phyloP scores from a whole-genome alignment of 2,888 invertebrate species.

The Ellobium chinense region DNA sequence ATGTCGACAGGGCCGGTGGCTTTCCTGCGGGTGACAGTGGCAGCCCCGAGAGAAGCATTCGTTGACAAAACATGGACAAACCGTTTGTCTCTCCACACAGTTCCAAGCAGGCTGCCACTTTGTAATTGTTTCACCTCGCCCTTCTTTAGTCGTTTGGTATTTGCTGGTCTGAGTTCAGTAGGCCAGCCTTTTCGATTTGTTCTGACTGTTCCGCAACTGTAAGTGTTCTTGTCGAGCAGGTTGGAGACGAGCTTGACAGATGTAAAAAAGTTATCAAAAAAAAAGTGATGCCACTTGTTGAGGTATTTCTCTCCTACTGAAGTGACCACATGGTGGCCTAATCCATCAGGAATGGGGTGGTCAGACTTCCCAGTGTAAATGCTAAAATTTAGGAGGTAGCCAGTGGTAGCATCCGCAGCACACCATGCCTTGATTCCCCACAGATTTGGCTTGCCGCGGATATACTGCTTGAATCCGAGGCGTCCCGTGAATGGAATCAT shows the following conservation, averaged over 20 bases:
- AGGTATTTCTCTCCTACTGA: not conserved
- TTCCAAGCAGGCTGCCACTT: slow-evolving; percentile 33
- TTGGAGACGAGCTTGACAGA: not conserved
- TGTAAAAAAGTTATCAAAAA: slow-evolving; percentile 34
- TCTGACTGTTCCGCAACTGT: slow-evolving; percentile 39
- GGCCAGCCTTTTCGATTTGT: slow-evolving; percentile 44
- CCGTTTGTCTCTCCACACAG: slow-evolving; percentile 42
- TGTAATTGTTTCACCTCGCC: slow-evolving; percentile 12
- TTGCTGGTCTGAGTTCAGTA: not conserved
- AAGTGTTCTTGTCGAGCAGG: slow-evolving; percentile 29
- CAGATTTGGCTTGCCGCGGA: not conserved
- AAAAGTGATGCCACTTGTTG: slow-evolving; percentile 17
- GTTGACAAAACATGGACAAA: slow-evolving; percentile 37
- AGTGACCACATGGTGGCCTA: slow-evolving; percentile 31
- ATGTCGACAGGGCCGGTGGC: not conserved
- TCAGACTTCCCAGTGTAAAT: slow-evolving; percentile 28
- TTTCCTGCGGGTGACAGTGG: not conserved
- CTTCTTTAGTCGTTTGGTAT: not conserved
- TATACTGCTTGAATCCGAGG: not conserved
- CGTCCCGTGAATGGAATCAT: not conserved
- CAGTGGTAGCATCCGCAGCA: not conserved
- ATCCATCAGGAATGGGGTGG: not conserved
- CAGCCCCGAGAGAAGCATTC: not conserved
- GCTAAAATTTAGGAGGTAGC: not conserved
- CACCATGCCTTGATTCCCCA: not conserved